Evolutionary conservation across 1,140 invertebrate species (phyloP).

Genomic region (Protaetia brevitarsis): DNA sequence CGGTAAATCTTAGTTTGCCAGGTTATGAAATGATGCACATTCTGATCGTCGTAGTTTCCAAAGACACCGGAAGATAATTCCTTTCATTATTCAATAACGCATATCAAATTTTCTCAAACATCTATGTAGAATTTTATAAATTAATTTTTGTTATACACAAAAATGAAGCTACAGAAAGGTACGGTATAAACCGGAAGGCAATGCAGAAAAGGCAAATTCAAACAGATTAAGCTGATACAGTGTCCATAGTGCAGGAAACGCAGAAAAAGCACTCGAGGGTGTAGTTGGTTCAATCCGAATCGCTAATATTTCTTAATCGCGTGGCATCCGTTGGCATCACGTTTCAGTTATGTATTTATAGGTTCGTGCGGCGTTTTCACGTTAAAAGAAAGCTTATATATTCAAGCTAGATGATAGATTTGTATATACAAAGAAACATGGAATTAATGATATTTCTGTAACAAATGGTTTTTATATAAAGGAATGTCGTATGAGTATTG

Average conservation of each 20-base stretch:
- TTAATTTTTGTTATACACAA: too few species aligned
- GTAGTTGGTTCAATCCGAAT: constrained; percentile 32
- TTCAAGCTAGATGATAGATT: too few species aligned
- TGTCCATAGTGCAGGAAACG: constrained; percentile 17
- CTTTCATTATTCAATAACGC: not conserved
- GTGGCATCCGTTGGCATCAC: too few species aligned
- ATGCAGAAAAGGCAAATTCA: not conserved
- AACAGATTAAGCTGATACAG: not conserved
- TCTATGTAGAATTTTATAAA: too few species aligned
- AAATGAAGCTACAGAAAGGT: not conserved
- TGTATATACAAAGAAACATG: too few species aligned
- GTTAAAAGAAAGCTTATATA: too few species aligned
- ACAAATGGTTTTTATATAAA: too few species aligned
- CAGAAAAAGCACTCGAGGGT: constrained; percentile 30
- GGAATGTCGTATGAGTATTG: too few species aligned
- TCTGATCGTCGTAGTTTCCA: not conserved
- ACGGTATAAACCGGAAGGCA: not conserved
- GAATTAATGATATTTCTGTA: too few species aligned
- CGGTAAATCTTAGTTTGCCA: not conserved
- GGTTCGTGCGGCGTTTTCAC: too few species aligned
- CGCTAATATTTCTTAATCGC: too few species aligned
- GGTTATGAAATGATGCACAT: not conserved
- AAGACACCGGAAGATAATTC: not conserved
- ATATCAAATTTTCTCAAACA: not conserved
- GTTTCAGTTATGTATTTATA: too few species aligned